A percentile compares a stretch with the other conserved stretches of the same genome.
phyloP scores from a whole-genome alignment of 2,888 invertebrate species.

The Dicyrtomina minuta region DNA sequence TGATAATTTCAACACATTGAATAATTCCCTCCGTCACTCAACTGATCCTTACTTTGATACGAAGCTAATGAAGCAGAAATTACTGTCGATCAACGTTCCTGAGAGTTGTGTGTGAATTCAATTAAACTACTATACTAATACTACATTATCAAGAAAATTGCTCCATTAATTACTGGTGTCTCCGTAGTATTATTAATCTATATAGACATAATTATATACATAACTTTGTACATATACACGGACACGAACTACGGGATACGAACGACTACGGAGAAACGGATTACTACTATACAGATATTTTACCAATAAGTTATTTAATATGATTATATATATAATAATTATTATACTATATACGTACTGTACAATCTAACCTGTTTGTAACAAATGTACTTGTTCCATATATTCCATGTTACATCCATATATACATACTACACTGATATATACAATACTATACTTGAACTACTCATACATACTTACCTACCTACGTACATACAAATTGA shows the following conservation, averaged over 20 bases:
- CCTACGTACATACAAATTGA: not conserved
- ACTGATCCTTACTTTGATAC: slow-evolving; percentile 51
- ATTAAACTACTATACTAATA: slow-evolving; percentile 4
- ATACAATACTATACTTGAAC: too few species aligned
- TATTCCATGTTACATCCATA: not conserved
- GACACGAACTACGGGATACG: too few species aligned
- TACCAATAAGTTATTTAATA: too few species aligned
- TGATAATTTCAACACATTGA: slow-evolving; percentile 47
- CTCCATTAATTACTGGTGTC: not conserved
- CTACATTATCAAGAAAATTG: not conserved
- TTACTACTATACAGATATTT: too few species aligned
- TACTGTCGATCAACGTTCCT: slow-evolving; percentile 52
- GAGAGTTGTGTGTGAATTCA: slow-evolving; percentile 51
- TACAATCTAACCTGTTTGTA: not conserved
- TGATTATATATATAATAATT: not conserved
- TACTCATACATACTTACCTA: not conserved
- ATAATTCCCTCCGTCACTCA: slow-evolving; percentile 43
- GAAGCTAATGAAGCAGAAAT: slow-evolving; percentile 53
- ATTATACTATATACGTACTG: not conserved
- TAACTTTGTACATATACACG: too few species aligned
- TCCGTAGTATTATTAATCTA: too few species aligned
- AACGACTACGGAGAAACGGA: too few species aligned
- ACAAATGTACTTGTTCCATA: not conserved
- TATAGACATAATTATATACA: not conserved
- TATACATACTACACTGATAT: too few species aligned